phyloP scores from a whole-genome alignment of 2,113 vertebrate species.

The Corvus moneduloides region DNA sequence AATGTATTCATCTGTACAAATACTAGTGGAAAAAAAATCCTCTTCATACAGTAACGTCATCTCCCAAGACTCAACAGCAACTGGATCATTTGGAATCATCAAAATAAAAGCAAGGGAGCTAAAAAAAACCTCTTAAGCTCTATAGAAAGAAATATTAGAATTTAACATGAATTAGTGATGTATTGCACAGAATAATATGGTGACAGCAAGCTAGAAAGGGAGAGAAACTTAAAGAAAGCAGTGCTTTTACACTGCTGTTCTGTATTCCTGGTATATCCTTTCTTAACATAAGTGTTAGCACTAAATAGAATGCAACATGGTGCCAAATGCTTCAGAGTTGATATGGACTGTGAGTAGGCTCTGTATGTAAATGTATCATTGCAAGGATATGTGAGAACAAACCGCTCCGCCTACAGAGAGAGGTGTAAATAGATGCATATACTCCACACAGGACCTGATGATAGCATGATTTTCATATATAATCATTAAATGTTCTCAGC shows the following conservation, averaged over 20 bases:
- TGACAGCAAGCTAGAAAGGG: not conserved
- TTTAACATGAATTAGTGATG: not conserved
- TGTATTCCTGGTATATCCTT: slow-evolving; percentile 28
- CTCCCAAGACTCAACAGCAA: not conserved
- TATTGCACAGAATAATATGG: not conserved
- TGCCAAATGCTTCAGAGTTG: slow-evolving; percentile 46
- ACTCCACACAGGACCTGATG: not conserved
- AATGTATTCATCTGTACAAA: not conserved
- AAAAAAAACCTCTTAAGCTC: not conserved
- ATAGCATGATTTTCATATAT: not conserved
- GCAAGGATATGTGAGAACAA: slow-evolving; percentile 54
- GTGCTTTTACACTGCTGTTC: not conserved
- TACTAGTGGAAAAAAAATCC: not conserved
- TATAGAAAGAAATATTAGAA: not conserved
- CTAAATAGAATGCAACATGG: slow-evolving; percentile 8
- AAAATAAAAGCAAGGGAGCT: not conserved
- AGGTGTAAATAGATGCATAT: slow-evolving; percentile 40
- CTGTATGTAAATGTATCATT: slow-evolving; percentile 56
- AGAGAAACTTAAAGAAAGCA: not conserved
- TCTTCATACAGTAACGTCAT: not conserved
- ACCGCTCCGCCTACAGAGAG: slow-evolving; percentile 18
- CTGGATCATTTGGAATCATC: not conserved
- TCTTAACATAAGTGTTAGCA: slow-evolving; percentile 40
- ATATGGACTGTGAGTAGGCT: slow-evolving; percentile 51
- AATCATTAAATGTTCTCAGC: not conserved